Percentiles rank a stretch among this genome's conserved stretches.
Conservation (phyloP, 2,888 invertebrate species). For the Alloplasta piceator region DNA sequence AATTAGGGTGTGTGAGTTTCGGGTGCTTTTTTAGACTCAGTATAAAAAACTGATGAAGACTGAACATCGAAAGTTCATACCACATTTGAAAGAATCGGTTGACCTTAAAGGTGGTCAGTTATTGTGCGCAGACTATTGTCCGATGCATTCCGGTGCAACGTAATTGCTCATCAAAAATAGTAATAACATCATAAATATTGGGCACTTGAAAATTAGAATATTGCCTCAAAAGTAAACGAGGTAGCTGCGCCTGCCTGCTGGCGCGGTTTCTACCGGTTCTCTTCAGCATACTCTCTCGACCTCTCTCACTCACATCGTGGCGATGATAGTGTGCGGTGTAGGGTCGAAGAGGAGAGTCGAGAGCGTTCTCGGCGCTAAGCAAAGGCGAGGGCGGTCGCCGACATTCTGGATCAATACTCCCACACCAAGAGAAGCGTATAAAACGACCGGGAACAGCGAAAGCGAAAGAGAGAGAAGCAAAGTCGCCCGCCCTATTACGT, state of each 20-base stretch:
- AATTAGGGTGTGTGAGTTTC: no score
- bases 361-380: conserved; percentile 67
- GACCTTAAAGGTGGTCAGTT: no score
- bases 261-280: conserved; percentile 47
- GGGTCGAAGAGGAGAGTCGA: conserved; percentile 72
- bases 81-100: no score
- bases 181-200: no score
- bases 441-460: conserved; percentile 46
- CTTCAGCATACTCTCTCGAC: conserved; percentile 41
- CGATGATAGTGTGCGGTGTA: conserved; percentile 47
- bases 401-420: conserved; percentile 83
- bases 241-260: conserved; percentile 52
- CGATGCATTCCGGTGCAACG: no score
- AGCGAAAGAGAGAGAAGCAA: background rate
- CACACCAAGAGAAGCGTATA: conserved; percentile 67
- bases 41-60: no score
- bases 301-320: background rate
- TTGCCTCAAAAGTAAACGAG: conserved; percentile 66
- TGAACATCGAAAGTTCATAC: no score
- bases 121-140: no score
- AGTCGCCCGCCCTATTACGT: conserved; percentile 34
- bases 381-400: conserved; percentile 76
- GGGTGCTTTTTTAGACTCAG: no score
- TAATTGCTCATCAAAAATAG: no score
- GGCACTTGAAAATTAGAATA: no score